Conservation (phyloP, 2,113 vertebrate species). For the Tenrec ecaudatus region DNA sequence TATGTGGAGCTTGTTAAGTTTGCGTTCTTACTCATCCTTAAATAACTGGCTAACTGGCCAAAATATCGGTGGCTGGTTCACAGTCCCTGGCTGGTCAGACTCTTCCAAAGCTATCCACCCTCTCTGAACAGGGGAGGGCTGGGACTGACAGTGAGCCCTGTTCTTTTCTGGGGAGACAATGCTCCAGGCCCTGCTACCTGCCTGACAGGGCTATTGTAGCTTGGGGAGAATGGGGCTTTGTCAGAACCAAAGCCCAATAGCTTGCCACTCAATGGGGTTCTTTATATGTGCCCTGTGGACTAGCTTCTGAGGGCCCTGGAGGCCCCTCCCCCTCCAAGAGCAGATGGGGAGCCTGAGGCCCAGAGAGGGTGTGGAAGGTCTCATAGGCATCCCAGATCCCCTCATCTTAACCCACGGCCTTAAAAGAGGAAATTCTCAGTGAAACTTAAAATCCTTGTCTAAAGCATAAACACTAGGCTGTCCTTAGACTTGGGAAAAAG, state of each 20-base stretch:
- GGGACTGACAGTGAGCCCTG: conserved; percentile 56
- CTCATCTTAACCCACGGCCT: background rate
- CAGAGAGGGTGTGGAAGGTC: background rate
- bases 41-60: background rate
- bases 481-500: background rate
- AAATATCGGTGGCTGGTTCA: background rate
- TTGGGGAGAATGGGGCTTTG: conserved; percentile 79
- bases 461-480: background rate
- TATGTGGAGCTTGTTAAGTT: background rate
- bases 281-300: conserved; percentile 60
- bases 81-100: conserved; percentile 34
- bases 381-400: background rate
- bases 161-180: conserved; percentile 75
- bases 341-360: conserved; percentile 48
- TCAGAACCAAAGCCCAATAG: conserved; percentile 59
- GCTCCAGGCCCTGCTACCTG: conserved; percentile 72
- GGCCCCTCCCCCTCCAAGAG: conserved; percentile 55
- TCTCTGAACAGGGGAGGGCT: conserved; percentile 52
- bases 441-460: background rate
- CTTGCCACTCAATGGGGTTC: conserved; percentile 65
- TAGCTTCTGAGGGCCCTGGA: conserved; percentile 12
- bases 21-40: conserved; percentile 2
- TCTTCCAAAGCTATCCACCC: conserved; percentile 35
- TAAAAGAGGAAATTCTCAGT: background rate
- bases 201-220: conserved; percentile 80